Percentiles rank a stretch among this genome's conserved stretches.
These are phyloP conservation scores for Onychostoma macrolepis DNA, from an alignment of 2,113 vertebrate species.

Conservation along the genomic window DNA sequence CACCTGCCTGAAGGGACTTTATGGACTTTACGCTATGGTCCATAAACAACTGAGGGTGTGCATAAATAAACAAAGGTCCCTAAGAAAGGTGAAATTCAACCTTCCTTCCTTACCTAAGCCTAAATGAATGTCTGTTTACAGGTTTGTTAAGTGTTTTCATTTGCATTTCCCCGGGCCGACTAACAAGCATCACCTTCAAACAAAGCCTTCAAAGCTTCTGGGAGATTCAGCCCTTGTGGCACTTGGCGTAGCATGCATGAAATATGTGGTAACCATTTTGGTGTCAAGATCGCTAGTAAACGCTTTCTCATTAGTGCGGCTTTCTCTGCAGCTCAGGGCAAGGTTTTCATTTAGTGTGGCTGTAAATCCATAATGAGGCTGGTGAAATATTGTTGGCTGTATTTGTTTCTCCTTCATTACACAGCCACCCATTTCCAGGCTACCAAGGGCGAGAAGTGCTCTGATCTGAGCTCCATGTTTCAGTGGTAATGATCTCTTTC, in stretches of 20 bases:
- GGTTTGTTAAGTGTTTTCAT: not conserved
- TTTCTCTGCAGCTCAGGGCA: slow-evolving; percentile 58
- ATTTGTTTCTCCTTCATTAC: slow-evolving; percentile 55
- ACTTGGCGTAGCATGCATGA: slow-evolving; percentile 46
- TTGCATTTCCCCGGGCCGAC: slow-evolving; percentile 17
- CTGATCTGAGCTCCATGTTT: slow-evolving; percentile 56
- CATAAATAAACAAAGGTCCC: not conserved
- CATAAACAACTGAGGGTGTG: no score
- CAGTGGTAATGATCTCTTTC: slow-evolving; percentile 59
- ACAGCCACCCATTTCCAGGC: slow-evolving; percentile 53
- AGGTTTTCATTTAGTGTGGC: slow-evolving; percentile 63
- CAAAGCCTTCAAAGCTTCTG: slow-evolving; percentile 25
- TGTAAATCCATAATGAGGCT: slow-evolving; percentile 69
- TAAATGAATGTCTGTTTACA: not conserved
- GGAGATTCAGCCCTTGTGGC: slow-evolving; percentile 18
- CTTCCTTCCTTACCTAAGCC: not conserved
- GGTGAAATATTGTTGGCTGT: slow-evolving; percentile 63
- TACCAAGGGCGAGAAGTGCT: slow-evolving; percentile 54
- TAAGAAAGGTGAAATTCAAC: not conserved
- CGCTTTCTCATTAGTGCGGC: slow-evolving; percentile 62
- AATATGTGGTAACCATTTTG: slow-evolving; percentile 57
- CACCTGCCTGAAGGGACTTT: not conserved
- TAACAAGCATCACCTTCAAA: not conserved
- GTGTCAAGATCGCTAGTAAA: slow-evolving; percentile 65
- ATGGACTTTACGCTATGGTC: not conserved